Base-by-base conservation (phyloP, 2,888 invertebrate species). In the Andrena fulva region DNA sequence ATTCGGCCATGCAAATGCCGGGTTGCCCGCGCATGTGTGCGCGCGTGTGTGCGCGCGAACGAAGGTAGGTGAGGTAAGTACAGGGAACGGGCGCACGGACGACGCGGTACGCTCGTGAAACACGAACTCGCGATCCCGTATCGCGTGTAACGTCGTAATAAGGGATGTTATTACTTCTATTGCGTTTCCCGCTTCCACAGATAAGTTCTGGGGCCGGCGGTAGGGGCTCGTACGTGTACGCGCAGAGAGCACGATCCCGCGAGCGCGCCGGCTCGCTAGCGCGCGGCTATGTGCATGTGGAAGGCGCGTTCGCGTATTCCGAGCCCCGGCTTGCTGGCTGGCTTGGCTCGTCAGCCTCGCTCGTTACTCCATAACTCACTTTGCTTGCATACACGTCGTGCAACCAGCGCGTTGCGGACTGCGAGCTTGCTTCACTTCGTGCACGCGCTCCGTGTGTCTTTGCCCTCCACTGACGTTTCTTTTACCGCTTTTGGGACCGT, bases 91-190 rank as follows among this genome's bases (percentile, higher is more conserved):
- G 77, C 67, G 80, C 77, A 75, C 69, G 77, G 75, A 67, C 82
- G 82, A 78, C 76, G 83, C 77, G 82, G 76, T 71, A 81, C 80
- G 80, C 86, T 85, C 80, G 85, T 87, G 90, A 89, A 90, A 90
- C 87, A 84, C 89, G 86, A 90, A 88, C 88, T 87, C 82, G 77
- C 84, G 90, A 90, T 90, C 85, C 82, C 85, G 84, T 90, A 89
- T 90, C 89, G 89, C 88, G 88, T 86, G 86, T 90, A 89, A 87
- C 83, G 87, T 89, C 82, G 84, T 89, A 90, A 89, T 89, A 89
- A 89, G 88, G 88, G 88, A 89, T 88, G 86, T 89, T 89, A 90
- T 90, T 89, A 89, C 85, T 89, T 89, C 85, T 84, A 88, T 89
- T 88, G 87, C 87, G 84, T 89, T 87, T 89, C 84, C 86, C 85